Conservation (phyloP, 2,888 invertebrate genomes). For the Acronicta leporina region DNA sequence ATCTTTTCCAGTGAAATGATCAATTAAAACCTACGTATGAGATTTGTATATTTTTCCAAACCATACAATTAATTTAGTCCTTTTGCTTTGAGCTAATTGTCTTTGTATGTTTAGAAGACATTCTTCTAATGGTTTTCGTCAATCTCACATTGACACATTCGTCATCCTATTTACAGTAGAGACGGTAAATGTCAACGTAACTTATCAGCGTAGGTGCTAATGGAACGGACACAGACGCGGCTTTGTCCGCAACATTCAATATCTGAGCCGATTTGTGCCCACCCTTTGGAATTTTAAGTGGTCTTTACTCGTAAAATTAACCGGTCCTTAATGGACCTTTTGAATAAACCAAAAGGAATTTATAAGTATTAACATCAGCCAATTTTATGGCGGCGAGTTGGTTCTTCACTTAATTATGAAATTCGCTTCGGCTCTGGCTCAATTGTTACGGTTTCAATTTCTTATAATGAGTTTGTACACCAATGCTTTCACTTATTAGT, state of each 20-base stretch:
- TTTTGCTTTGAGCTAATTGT: background rate
- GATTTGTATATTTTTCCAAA: conserved; percentile 45
- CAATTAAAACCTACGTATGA: conserved; percentile 30
- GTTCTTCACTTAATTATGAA: conserved; percentile 41
- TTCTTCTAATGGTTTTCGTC: conserved; percentile 7
- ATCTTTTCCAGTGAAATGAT: conserved; percentile 65
- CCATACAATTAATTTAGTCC: conserved; percentile 29
- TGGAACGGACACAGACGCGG: conserved; percentile 77
- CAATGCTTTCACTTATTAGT: conserved; percentile 52
- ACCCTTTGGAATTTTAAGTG: conserved; percentile 75
- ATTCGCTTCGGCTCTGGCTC: conserved; percentile 34
- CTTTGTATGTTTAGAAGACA: background rate
- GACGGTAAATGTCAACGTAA: conserved; percentile 68
- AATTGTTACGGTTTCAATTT: conserved; percentile 54
- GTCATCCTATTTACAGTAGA: conserved; percentile 65
- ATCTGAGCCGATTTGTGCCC: conserved; percentile 79
- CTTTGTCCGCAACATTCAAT: conserved; percentile 75
- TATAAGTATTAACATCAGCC: conserved; percentile 66
- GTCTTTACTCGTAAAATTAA: conserved; percentile 75
- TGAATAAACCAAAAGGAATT: conserved; percentile 73
- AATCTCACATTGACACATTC: conserved; percentile 51
- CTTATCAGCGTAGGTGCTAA: conserved; percentile 79
- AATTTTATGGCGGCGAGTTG: conserved; percentile 61
- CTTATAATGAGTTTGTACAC: conserved; percentile 39
- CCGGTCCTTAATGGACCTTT: conserved; percentile 72